Evolutionary conservation across 2,888 invertebrate genomes (phyloP).

Genomic region (Seladonia tumulorum): DNA sequence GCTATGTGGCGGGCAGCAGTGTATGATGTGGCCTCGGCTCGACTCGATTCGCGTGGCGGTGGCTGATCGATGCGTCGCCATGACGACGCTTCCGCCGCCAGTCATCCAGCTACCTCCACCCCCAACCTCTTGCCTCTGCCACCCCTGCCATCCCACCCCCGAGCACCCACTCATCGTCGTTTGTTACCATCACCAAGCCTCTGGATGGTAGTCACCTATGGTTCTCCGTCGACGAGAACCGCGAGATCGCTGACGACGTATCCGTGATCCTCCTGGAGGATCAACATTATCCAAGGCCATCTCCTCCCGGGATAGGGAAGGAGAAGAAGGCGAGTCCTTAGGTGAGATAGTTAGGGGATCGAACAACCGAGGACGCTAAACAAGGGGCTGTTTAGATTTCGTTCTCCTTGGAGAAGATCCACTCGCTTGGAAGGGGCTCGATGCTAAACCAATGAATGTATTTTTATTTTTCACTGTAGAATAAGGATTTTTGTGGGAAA

Average conservation of each 20-base stretch:
- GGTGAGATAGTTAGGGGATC: not conserved
- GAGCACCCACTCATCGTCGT: slow-evolving; percentile 70
- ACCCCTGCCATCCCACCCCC: not conserved
- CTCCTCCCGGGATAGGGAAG: not conserved
- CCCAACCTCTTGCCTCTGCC: slow-evolving; percentile 57
- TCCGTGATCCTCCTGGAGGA: slow-evolving; percentile 45
- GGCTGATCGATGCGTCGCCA: slow-evolving; percentile 88
- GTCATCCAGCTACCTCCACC: slow-evolving; percentile 81
- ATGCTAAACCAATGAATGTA: not conserved
- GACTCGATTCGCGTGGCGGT: slow-evolving; percentile 80
- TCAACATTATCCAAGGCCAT: slow-evolving; percentile 36
- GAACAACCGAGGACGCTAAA: not conserved
- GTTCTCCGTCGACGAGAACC: slow-evolving; percentile 51
- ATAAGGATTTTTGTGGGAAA: not conserved
- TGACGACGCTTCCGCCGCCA: slow-evolving; percentile 87
- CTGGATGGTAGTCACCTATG: slow-evolving; percentile 68
- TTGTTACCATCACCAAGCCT: slow-evolving; percentile 75
- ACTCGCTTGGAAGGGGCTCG: not conserved
- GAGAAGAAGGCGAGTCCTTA: not conserved
- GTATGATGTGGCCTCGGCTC: slow-evolving; percentile 72
- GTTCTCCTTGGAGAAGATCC: not conserved
- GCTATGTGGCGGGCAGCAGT: slow-evolving; percentile 51
- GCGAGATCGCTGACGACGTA: slow-evolving; percentile 48
- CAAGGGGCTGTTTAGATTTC: slow-evolving; percentile 12
- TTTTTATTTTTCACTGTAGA: not conserved